Evolutionary conservation across 1,140 invertebrate genomes (phyloP), one percentile per base, ranked within the genome.

Genomic region (Bombus sibiricus): DNA sequence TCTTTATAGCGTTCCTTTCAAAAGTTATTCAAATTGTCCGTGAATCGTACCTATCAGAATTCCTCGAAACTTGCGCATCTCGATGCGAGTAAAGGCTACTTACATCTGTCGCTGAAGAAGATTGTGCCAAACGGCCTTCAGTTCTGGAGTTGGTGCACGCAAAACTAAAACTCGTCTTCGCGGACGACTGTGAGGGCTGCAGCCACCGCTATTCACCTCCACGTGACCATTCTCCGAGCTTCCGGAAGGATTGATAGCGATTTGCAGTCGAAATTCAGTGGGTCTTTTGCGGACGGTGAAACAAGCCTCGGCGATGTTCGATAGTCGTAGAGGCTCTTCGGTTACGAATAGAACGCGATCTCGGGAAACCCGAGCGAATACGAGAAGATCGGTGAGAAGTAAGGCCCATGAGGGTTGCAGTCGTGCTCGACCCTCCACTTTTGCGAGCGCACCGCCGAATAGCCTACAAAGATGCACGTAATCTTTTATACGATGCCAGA

Each of bases 121-220:
- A 91, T 98, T 98, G 93, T 98, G 97, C 98, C 98, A 98, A 4
- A 98, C 97, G 34, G 98, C 97, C 92, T 98, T 98, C 13, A 98
- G 94, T 93, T 98, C 98, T 64, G 97, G 96, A 2, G 97, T 98
- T 0, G 98, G 98, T 2, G 98, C 97, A 47, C 98, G 95, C 18
- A 98, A 93, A 0, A 97, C 96, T 5, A 98, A 93, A 9, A 97
- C 97, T 90, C 97, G 95, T 87, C 97, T 96, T 72, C 96, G 95
- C 0, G 92, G 92, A 39, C 94, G 91, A 88, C 95, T 93, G 71
- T 95, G 95, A 3, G 95, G 95, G 86, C 94, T 95, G 85, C 95
- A 95, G 10, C 94, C 94, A 13, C 90, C 93, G 62, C 89, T 93
- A 32, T 93, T 92, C 78, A 81, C 86, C 81, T 91, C 94, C 66